Percentiles rank a stretch among this genome's conserved stretches.
Conservation (phyloP, 2,888 invertebrate species). For the Sarcophaga subvicina region DNA sequence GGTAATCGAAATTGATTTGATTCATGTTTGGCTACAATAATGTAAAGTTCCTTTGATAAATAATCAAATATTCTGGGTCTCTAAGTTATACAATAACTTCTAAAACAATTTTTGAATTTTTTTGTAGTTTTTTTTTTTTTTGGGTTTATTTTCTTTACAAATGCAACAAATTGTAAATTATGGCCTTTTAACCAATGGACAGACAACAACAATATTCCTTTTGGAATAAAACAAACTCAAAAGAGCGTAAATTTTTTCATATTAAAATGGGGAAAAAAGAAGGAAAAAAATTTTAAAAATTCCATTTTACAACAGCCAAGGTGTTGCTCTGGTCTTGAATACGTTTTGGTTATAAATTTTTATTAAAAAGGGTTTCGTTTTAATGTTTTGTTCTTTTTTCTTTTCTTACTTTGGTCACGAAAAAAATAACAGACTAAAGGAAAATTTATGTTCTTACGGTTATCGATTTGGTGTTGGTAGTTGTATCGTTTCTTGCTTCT, state of each 20-base stretch:
- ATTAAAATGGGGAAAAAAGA: too few relatives aligned
- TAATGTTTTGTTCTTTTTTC: neutral
- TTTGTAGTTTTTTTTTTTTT: too few relatives aligned
- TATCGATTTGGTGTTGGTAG: conserved; percentile 4
- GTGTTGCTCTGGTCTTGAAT: conserved; percentile 3
- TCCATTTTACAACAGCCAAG: conserved; percentile 24
- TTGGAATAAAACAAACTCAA: conserved; percentile 10
- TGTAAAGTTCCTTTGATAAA: too few relatives aligned
- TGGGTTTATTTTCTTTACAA: too few relatives aligned
- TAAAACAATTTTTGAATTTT: too few relatives aligned
- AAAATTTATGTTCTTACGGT: conserved; percentile 22
- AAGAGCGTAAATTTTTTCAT: conserved; percentile 23
- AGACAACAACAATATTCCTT: neutral
- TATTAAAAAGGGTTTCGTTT: conserved; percentile 4
- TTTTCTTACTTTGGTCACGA: neutral
- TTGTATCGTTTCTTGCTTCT: too few relatives aligned
- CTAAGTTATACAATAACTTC: too few relatives aligned
- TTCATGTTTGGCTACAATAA: too few relatives aligned
- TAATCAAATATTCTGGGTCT: too few relatives aligned
- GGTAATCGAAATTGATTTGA: too few relatives aligned
- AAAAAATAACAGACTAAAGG: conserved; percentile 4
- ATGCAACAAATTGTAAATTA: conserved; percentile 18
- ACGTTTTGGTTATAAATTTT: conserved; percentile 23
- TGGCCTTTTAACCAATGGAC: neutral
- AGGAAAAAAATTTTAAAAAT: neutral